Base-by-base conservation (phyloP, 1,140 invertebrate species). In the Bombus polaris region DNA sequence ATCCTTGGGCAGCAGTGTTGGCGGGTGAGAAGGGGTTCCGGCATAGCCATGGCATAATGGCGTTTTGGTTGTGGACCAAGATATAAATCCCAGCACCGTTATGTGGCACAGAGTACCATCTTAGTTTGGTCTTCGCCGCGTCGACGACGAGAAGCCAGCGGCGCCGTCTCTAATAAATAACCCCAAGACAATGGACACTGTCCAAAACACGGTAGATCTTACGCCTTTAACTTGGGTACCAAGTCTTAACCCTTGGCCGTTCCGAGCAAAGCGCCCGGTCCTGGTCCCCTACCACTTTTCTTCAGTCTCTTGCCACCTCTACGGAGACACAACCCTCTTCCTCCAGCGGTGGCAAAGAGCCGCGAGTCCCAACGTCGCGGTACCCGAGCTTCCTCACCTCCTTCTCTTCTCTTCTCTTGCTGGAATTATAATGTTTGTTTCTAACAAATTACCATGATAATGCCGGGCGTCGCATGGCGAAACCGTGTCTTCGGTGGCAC, bases 401-500 rank as follows among this genome's bases (percentile, higher is more conserved):
- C 65, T 15, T 22, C 2, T n/a, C 37, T 28, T 44, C 35, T 28
- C 81, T n/a, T 28, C 59, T n/a, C 59, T 22, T 39, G 77, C 53
- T 88, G 91, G 93, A 94, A 94, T 95, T 95, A 95, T 95, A 94
- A 95, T 94, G 94, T 95, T 95, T 95, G 95, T 95, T 95, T 94
- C 94, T 94, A 95, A 95, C 95, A 95, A 95, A 95, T 95, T 95
- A 95, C 94, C 95, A 95, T 95, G 94, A 95, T 95, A 95, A 95
- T 95, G 91, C 91, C 79, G 84, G 75, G 47, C 78, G 83, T 91
- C 91, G 92, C 92, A 87, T 87, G 87, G 92, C 89, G 92, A 93
- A 92, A 92, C 91, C 92, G 88, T 89, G 93, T 93, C 94, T 94
- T 94, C 92, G 92, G 92, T 94, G 91, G 92, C 92, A 93, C 91